phyloP scores from a whole-genome alignment of 2,888 invertebrate genomes.

The Hermaeophaga mercurialis region DNA sequence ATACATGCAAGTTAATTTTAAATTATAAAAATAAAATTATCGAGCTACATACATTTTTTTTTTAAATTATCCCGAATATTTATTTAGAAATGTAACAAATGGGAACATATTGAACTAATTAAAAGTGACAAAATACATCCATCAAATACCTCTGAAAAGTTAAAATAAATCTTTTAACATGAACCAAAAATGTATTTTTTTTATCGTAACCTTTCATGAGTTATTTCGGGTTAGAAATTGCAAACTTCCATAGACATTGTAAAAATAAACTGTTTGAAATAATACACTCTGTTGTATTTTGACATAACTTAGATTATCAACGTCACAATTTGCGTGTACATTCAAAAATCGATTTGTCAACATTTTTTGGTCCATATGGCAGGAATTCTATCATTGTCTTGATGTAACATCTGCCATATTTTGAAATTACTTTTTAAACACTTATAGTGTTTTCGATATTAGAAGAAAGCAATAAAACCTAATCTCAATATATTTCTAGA shows the following conservation, averaged over 20 bases:
- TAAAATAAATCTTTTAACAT: slow-evolving; percentile 8
- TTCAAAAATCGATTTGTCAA: slow-evolving; percentile 5
- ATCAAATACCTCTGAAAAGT: background rate
- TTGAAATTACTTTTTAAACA: background rate
- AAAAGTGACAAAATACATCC: background rate
- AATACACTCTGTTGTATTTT: slow-evolving; percentile 7
- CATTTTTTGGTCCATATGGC: slow-evolving; percentile 2
- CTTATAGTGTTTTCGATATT: too few relatives aligned
- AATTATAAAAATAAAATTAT: too few relatives aligned
- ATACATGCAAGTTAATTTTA: too few relatives aligned
- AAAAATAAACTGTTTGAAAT: slow-evolving; percentile 10
- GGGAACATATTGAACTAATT: too few relatives aligned
- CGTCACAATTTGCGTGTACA: slow-evolving; percentile 1
- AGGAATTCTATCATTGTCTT: background rate
- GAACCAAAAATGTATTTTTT: slow-evolving; percentile 11
- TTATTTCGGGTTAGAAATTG: slow-evolving; percentile 3
- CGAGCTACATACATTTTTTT: too few relatives aligned
- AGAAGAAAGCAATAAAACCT: too few relatives aligned
- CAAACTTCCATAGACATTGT: slow-evolving; percentile 2
- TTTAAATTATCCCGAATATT: too few relatives aligned
- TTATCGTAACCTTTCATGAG: background rate
- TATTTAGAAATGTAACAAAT: too few relatives aligned
- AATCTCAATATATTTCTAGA: too few relatives aligned
- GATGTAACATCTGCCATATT: slow-evolving; percentile 1
- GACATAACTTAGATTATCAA: background rate